Evolutionary conservation across 1,140 invertebrate species (phyloP), one percentile per base, ranked within the genome.

Genomic region (Apocrypta bakeri): DNA sequence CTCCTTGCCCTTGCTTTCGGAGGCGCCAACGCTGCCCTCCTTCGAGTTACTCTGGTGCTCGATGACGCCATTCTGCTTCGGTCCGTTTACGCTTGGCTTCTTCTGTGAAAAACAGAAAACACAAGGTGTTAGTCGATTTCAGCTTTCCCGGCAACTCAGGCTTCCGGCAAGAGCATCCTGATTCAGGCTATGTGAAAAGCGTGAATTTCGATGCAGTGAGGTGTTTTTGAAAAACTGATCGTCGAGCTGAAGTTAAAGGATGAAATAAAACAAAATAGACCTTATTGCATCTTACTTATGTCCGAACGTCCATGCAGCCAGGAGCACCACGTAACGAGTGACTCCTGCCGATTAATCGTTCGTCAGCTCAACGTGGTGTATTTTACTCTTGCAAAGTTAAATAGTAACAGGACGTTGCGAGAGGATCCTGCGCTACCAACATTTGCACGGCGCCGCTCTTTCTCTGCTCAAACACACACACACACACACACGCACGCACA

Each of bases 1-100:
- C 61, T 91, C 91, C 63, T 92, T 91, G 21, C 89, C 89, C 76
- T 88, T 90, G 37, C 68, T 89, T 69, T 92, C 90, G 9, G 85
- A 81, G 40, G 87, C 87, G 66, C 84, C 86, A 33, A 85, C 85
- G 56, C 85, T 88, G 68, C 77, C 86, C 37, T 89, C 88, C 79
- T 90, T 92, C 1, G 85, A 84, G 33, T 86, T 88, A 66, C 84
- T 89, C 48, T 86, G 86, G 27, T 83, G 81, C 77, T 92, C 89
- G 8, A 86, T 24, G 14, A 90, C 79, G 48, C 90, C 91, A 86
- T 92, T 92, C 81, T 89, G 90, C 74, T 92, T 92, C 2, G 85
- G 76, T 21, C 86, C 80, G 71, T 89, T 84, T 21, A 86, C 76
- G 21, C 79, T 75, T 27, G 86, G 29, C 81, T 91, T 91, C 48